These are phyloP conservation scores for Pseudopipra pipra DNA, from an alignment of 2,113 vertebrate species.

Conservation along the genomic window DNA sequence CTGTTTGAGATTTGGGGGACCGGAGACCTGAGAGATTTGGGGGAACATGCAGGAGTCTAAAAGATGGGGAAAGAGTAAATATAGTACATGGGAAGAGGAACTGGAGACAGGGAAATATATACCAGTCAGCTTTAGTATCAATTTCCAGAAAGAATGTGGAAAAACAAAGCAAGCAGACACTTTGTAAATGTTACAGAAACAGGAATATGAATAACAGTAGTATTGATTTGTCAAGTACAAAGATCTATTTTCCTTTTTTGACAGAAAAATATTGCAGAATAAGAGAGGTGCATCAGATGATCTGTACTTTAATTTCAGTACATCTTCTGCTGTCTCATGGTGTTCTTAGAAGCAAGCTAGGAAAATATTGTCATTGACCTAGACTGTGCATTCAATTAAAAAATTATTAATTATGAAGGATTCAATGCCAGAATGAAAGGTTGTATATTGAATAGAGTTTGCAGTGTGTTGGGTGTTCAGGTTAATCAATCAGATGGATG, in stretches of 20 bases:
- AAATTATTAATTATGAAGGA: background rate
- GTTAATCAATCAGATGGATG: background rate
- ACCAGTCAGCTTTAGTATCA: background rate
- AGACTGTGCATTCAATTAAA: background rate
- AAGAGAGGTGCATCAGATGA: background rate
- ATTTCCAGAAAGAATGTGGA: background rate
- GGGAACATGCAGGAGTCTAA: background rate
- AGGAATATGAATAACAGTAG: background rate
- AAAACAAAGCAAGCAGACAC: background rate
- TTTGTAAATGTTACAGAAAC: background rate
- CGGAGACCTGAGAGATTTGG: background rate
- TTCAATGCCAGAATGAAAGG: background rate
- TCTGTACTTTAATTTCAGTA: background rate
- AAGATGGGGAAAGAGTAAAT: background rate
- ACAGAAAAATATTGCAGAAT: background rate
- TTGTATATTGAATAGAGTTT: background rate
- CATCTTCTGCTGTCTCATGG: background rate
- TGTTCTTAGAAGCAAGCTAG: background rate
- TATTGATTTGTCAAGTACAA: background rate
- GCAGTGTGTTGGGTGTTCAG: background rate
- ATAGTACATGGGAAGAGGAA: background rate
- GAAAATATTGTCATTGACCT: background rate
- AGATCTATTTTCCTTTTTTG: background rate
- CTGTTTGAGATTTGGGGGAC: background rate
- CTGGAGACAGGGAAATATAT: background rate